phyloP scores from a whole-genome alignment of 2,113 vertebrate genomes.

The Stercorarius parasiticus region DNA sequence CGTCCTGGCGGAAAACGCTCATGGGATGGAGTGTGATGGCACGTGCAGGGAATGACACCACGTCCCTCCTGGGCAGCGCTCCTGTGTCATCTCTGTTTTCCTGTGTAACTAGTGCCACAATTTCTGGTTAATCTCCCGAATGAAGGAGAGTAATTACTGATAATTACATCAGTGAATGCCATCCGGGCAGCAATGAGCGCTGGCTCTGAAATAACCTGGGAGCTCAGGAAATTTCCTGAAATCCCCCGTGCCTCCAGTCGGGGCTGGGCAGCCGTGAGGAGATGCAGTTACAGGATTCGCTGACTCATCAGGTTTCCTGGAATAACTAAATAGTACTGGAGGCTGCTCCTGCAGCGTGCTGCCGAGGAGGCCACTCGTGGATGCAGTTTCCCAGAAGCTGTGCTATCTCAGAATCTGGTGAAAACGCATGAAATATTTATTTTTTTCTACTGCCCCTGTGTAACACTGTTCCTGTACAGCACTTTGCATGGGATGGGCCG shows the following conservation, averaged over 20 bases:
- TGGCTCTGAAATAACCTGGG: neutral
- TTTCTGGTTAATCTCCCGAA: neutral
- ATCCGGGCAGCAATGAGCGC: neutral
- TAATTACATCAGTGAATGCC: neutral
- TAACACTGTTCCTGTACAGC: neutral
- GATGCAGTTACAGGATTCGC: neutral
- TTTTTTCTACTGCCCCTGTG: neutral
- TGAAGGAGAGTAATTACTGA: neutral
- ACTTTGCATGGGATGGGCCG: neutral
- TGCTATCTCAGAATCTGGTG: neutral
- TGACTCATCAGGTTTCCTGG: neutral
- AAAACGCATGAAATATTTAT: neutral
- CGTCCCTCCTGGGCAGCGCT: neutral
- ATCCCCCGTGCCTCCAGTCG: accelerated
- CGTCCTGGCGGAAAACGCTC: neutral
- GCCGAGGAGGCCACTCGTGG: accelerated
- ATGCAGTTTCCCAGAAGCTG: neutral
- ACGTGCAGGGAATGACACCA: neutral
- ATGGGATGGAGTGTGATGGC: neutral
- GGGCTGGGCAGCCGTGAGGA: neutral
- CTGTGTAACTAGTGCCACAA: neutral
- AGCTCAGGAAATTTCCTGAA: neutral
- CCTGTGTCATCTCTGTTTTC: neutral
- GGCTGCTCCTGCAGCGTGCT: neutral
- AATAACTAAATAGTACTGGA: neutral